These are phyloP conservation scores for Temnothorax unifasciatus DNA, from an alignment of 2,888 invertebrate species.

Conservation along the genomic window DNA sequence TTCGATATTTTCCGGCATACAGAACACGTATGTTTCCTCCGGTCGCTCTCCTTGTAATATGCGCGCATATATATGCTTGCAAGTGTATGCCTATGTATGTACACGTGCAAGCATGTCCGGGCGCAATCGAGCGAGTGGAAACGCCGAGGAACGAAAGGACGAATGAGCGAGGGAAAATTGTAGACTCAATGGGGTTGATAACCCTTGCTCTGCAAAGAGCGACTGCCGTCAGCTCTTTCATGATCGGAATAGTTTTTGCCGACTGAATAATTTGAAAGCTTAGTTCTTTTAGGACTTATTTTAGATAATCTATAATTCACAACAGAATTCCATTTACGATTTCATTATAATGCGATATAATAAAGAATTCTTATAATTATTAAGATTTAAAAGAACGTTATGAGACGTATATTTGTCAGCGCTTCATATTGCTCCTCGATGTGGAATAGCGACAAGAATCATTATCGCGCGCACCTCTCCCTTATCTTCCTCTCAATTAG, in stretches of 20 bases:
- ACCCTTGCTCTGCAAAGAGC: slow-evolving; percentile 37
- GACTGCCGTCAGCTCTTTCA: slow-evolving; percentile 15
- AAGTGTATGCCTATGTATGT: slow-evolving; percentile 30
- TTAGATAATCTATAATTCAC: neutral
- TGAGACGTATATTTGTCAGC: neutral
- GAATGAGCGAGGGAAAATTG: slow-evolving; percentile 51
- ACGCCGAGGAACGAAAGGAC: slow-evolving; percentile 24
- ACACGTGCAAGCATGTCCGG: slow-evolving; percentile 34
- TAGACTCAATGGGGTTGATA: slow-evolving; percentile 48
- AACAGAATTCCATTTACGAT: neutral
- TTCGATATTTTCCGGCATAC: slow-evolving; percentile 68
- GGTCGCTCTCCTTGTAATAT: slow-evolving; percentile 38
- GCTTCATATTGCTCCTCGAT: neutral
- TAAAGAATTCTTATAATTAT: neutral
- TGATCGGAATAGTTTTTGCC: slow-evolving; percentile 26
- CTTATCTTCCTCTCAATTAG: neutral
- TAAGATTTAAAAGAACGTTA: neutral
- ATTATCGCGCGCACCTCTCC: neutral
- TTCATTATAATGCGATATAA: neutral
- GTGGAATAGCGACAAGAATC: neutral
- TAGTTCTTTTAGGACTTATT: neutral
- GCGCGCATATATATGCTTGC: neutral
- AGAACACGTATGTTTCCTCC: slow-evolving; percentile 55
- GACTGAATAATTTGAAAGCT: slow-evolving; percentile 18
- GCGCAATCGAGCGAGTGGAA: slow-evolving; percentile 55